These are phyloP conservation scores for Herpailurus yagouaroundi DNA, from an alignment of 2,113 vertebrate genomes.

Conservation along the genomic window DNA sequence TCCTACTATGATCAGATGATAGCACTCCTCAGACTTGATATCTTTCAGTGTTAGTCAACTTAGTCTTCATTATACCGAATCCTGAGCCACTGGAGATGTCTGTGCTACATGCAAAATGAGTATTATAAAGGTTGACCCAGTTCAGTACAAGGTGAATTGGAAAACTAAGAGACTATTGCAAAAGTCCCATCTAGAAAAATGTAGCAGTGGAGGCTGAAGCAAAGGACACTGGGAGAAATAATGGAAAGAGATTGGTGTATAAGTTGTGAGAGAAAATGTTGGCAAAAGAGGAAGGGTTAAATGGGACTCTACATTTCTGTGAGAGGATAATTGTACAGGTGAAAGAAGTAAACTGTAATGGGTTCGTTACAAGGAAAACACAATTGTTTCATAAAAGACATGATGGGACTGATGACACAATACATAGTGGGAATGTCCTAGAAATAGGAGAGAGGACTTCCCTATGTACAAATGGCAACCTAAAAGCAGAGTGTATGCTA, in stretches of 20 bases:
- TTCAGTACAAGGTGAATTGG: background rate
- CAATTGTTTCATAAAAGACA: background rate
- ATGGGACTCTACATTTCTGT: background rate
- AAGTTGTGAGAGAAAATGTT: background rate
- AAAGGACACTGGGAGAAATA: background rate
- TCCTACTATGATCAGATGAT: background rate
- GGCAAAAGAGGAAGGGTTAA: background rate
- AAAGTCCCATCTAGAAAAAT: background rate
- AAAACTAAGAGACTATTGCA: background rate
- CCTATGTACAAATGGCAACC: background rate
- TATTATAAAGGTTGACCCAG: background rate
- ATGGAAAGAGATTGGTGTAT: background rate
- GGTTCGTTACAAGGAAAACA: background rate
- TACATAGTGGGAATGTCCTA: background rate
- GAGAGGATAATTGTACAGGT: background rate
- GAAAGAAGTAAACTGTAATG: background rate
- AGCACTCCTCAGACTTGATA: background rate
- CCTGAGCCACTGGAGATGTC: background rate
- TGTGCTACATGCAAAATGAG: background rate
- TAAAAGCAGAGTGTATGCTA: background rate
- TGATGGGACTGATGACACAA: background rate
- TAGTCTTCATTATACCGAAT: background rate
- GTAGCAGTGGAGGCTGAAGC: background rate
- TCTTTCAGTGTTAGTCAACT: background rate
- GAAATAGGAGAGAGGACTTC: background rate